A percentile compares a stretch with the other conserved stretches of the same genome.
Conservation (phyloP, 2,888 invertebrate species). For the Malthinus seriepunctatus region DNA sequence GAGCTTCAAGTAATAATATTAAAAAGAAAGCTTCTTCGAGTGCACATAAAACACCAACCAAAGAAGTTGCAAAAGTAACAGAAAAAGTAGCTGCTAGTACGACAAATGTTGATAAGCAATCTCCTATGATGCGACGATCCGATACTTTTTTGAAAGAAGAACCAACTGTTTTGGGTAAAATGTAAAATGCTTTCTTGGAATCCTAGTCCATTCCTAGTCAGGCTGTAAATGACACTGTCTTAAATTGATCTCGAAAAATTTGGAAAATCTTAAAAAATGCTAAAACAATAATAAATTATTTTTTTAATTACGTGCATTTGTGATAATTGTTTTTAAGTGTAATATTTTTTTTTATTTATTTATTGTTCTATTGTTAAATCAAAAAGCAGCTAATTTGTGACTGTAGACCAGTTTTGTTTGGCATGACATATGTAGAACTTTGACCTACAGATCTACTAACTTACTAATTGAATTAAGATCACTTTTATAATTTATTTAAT, state of each 20-base stretch:
- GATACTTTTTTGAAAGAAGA: constrained; percentile 78
- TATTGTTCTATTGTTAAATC: too few relatives aligned
- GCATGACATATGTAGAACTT: too few relatives aligned
- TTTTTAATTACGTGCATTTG: neutral
- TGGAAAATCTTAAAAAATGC: neutral
- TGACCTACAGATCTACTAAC: too few relatives aligned
- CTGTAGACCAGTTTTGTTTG: too few relatives aligned
- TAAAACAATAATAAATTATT: neutral
- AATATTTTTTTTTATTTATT: neutral
- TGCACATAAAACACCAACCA: neutral
- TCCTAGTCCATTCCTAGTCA: constrained; percentile 29
- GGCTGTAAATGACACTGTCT: constrained; percentile 12
- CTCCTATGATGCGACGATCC: constrained; percentile 61
- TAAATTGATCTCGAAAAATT: neutral
- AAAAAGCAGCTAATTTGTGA: too few relatives aligned
- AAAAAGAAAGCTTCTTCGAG: neutral
- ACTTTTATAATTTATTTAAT: too few relatives aligned
- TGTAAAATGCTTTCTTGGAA: constrained; percentile 16
- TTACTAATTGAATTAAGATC: too few relatives aligned
- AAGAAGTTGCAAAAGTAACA: constrained; percentile 13
- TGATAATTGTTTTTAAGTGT: neutral
- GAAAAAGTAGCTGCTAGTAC: constrained; percentile 13
- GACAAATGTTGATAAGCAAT: constrained; percentile 25
- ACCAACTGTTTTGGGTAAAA: constrained; percentile 64
- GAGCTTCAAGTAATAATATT: neutral